Base-by-base conservation (phyloP, 2,797 vertebrate genomes). In the Allobates femoralis region DNA sequence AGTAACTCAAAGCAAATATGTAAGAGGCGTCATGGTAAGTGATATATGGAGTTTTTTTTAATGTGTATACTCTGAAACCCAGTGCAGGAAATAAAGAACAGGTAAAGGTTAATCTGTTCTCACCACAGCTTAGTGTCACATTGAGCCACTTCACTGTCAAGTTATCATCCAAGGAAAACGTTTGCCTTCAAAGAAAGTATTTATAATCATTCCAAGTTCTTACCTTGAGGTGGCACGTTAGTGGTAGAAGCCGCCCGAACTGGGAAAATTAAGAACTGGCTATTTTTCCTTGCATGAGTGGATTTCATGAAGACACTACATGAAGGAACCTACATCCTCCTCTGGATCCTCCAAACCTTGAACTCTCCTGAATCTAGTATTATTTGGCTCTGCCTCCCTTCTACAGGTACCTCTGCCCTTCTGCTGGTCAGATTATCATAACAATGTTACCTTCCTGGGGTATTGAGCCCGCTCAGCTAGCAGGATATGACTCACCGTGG, bases 31-130 rank as follows among this genome's bases (percentile, higher is more conserved):
- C 50, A 81, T 55, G 30, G 69, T 37, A 41, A 30, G 66, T 26
- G 23, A 82, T 56, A 23, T 53, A 55, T 15, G 5, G 6, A n/a
- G 21, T 6, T 60, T 78, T 46, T 46, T 46, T 85, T 78, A 34
- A 66, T 37, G 56, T 66, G 28, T 84, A 51, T 32, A 18, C 73
- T 55, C 64, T 55, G 60, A 77, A 84, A 77, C 83, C 81, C 32
- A 56, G 81, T 23, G 23, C 53, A 34, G 53, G 53, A 83, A 83
- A 56, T 83, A 60, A 74, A 76, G 55, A 53, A 55, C 28, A n/a
- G 74, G 46, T 15, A 85, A 85, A 85, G 83, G 83, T 85, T 85
- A 85, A 85, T 85, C 74, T 50, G 30, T 55, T 78, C 83, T 67
- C 58, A 60, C 58, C 67, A 75, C 23, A n/a, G 50, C 66, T 82